Evolutionary conservation across 2,797 vertebrate species (phyloP).

Genomic region (Loris lydekkerianus): DNA sequence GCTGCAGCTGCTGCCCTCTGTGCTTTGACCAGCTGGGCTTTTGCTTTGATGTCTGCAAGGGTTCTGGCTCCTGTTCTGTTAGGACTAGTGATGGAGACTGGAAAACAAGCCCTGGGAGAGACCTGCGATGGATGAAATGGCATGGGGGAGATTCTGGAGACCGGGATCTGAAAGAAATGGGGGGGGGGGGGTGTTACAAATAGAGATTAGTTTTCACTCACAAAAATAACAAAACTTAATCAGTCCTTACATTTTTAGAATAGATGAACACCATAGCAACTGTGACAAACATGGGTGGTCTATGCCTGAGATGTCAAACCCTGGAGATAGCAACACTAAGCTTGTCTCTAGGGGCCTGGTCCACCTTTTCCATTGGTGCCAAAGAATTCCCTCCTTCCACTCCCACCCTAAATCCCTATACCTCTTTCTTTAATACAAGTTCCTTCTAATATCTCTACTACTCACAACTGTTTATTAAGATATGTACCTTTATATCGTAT

Average conservation of each 20-base stretch:
- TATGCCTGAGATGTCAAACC: background rate
- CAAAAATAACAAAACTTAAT: slow-evolving; percentile 21
- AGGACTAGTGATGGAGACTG: slow-evolving; percentile 91
- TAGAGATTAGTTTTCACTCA: slow-evolving; percentile 59
- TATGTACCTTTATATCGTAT: background rate
- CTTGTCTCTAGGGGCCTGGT: background rate
- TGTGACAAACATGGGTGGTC: background rate
- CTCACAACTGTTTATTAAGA: background rate
- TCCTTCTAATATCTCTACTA: background rate
- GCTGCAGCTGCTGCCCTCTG: slow-evolving; percentile 94
- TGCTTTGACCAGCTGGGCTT: slow-evolving; percentile 96
- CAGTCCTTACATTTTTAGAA: background rate
- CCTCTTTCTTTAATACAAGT: background rate
- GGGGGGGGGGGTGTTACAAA: slow-evolving; percentile 51
- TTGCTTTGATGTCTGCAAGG: slow-evolving; percentile 98
- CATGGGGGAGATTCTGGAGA: slow-evolving; percentile 93
- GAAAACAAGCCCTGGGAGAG: slow-evolving; percentile 93
- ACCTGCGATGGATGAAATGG: slow-evolving; percentile 92
- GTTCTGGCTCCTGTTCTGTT: slow-evolving; percentile 96
- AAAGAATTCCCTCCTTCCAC: background rate
- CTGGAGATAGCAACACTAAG: background rate
- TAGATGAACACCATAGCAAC: background rate
- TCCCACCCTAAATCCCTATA: background rate
- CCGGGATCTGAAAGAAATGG: slow-evolving; percentile 92
- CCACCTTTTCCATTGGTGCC: background rate